Evolutionary conservation across 2,113 vertebrate genomes (phyloP).

Genomic region (Noturus placidus): DNA sequence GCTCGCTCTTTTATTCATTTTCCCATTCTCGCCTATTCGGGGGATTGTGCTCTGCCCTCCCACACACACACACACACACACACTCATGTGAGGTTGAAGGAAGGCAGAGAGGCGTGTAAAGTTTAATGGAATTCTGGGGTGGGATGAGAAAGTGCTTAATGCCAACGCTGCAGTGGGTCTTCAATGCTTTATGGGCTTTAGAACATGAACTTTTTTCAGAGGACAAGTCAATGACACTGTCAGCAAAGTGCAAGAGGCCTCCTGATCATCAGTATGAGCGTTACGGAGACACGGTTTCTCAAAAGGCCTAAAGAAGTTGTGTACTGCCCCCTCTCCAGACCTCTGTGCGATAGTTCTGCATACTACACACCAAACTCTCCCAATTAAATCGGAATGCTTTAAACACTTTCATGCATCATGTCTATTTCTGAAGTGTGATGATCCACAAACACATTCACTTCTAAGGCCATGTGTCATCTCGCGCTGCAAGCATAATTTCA

Average conservation of each 20-base stretch:
- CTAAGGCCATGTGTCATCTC: slow-evolving; percentile 26
- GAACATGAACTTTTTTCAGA: slow-evolving; percentile 36
- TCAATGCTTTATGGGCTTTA: slow-evolving; percentile 22
- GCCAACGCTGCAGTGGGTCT: slow-evolving; percentile 62
- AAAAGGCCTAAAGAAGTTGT: not conserved
- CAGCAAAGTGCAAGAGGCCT: not conserved
- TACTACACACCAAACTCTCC: slow-evolving; percentile 1
- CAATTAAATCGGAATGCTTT: slow-evolving; percentile 26
- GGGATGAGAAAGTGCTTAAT: slow-evolving; percentile 60
- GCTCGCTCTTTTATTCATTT: slow-evolving; percentile 99
- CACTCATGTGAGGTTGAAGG: slow-evolving; percentile 47
- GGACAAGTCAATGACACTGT: slow-evolving; percentile 48
- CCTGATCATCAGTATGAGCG: not conserved
- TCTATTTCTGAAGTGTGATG: slow-evolving; percentile 27
- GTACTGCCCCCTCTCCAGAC: not conserved
- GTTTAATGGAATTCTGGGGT: slow-evolving; percentile 71
- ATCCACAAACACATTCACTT: slow-evolving; percentile 23
- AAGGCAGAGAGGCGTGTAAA: slow-evolving; percentile 63
- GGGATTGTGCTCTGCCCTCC: slow-evolving; percentile 67
- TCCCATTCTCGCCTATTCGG: slow-evolving; percentile 88
- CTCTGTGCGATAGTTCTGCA: not conserved
- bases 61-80: slow-evolving; percentile 62
- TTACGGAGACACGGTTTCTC: not conserved
- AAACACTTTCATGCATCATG: slow-evolving; percentile 21
- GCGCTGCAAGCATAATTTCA: slow-evolving; percentile 23